Evolutionary conservation across 1,140 invertebrate genomes (phyloP).

Genomic region (Phortica variegata): DNA sequence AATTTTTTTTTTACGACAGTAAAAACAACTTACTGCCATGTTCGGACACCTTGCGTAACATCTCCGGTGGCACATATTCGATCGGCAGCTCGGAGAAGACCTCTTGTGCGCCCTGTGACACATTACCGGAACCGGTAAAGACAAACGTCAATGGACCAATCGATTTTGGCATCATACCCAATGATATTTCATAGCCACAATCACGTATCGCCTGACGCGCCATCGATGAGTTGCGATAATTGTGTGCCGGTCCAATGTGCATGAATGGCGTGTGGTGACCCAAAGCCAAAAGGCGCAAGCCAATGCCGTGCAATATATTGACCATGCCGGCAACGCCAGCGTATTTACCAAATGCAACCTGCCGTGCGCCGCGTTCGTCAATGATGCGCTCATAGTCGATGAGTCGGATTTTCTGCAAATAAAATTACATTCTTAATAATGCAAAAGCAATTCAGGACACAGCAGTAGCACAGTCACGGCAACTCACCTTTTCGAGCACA

Average conservation of each 20-base stretch:
- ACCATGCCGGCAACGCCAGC: conserved; percentile 97
- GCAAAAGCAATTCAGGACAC: background rate
- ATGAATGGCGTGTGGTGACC: conserved; percentile 99
- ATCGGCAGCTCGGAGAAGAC: conserved; percentile 96
- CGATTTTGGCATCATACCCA: conserved; percentile 97
- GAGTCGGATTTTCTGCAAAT: conserved; percentile 82
- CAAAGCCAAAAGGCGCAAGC: conserved; percentile 87
- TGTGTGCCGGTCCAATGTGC: conserved; percentile 98
- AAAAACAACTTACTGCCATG: conserved; percentile 80
- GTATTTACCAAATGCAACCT: conserved; percentile 99
- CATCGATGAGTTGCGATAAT: conserved; percentile 97
- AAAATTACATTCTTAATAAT: background rate
- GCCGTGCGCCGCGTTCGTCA: conserved; percentile 81
- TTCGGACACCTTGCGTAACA: conserved; percentile 91
- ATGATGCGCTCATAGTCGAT: conserved; percentile 98
- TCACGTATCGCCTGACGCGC: conserved; percentile 95
- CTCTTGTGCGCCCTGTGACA: conserved; percentile 90
- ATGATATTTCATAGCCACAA: conserved; percentile 95
- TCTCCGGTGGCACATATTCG: conserved; percentile 95
- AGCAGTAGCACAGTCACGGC: too few relatives aligned
- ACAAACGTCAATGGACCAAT: conserved; percentile 97
- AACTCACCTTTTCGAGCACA: conserved; percentile 81
- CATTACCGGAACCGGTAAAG: conserved; percentile 92
- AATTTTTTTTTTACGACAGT: background rate
- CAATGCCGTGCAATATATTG: conserved; percentile 96